These are phyloP conservation scores for Liodrosophila aerea DNA, from an alignment of 2,888 invertebrate species.

Conservation along the genomic window DNA sequence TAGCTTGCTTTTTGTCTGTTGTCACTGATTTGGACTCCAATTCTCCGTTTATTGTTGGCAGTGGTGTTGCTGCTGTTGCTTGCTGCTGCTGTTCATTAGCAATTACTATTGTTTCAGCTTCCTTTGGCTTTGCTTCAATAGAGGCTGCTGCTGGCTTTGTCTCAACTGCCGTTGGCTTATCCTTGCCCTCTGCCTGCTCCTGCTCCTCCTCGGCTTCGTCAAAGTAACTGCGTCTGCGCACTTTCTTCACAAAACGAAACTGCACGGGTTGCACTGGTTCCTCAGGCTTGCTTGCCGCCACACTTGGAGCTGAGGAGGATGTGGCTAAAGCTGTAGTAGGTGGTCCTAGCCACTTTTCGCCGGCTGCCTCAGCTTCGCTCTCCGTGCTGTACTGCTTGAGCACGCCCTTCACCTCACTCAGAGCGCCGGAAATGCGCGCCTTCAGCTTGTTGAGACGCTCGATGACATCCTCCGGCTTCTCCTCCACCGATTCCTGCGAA, in stretches of 20 bases:
- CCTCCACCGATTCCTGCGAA: slow-evolving; percentile 63
- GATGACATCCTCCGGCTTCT: slow-evolving; percentile 76
- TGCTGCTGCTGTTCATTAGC: not conserved
- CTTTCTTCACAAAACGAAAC: slow-evolving; percentile 80
- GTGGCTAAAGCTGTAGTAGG: not conserved
- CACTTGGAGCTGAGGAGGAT: slow-evolving; percentile 1
- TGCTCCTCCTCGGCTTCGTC: slow-evolving; percentile 72
- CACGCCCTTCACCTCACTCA: slow-evolving; percentile 81
- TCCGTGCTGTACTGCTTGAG: slow-evolving; percentile 81
- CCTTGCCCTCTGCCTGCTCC: not conserved
- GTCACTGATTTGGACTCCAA: slow-evolving; percentile 6
- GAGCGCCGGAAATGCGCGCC: slow-evolving; percentile 80
- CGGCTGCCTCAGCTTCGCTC: slow-evolving; percentile 60
- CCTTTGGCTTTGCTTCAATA: not conserved
- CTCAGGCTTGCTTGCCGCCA: not conserved
- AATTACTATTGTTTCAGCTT: not conserved
- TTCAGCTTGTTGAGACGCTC: slow-evolving; percentile 79
- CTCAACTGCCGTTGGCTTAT: not conserved
- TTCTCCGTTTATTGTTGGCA: not conserved
- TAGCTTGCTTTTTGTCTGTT: slow-evolving; percentile 32
- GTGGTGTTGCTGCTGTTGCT: not conserved
- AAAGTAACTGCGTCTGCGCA: slow-evolving; percentile 78
- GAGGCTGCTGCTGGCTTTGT: too few relatives aligned
- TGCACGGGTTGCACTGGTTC: slow-evolving; percentile 42
- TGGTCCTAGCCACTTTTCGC: slow-evolving; percentile 39